Evolutionary conservation across 2,113 vertebrate genomes (phyloP), one percentile per base, ranked within the genome.

Genomic region (Macheiramphus alcinus): DNA sequence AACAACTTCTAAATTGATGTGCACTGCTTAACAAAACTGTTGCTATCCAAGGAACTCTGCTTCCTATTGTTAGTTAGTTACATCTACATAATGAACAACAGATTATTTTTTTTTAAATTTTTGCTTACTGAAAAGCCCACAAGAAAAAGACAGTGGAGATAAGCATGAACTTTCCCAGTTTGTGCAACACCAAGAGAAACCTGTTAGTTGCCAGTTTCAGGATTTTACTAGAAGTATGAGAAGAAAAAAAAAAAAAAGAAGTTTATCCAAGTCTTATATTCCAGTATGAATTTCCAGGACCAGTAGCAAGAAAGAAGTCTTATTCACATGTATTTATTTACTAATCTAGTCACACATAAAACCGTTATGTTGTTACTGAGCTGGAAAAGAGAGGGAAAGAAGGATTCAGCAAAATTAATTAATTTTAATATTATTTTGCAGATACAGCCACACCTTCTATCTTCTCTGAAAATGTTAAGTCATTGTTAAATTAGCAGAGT

Each of bases 221-320:
- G 48, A 86, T 76, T 93, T 83, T 73, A 72, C 40, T 73, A 63
- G 10, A 75, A 15, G 18, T 56, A 47, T 16, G 32, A 66, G 15
- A 4, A 4, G 4, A 6, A 45, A 63, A 79, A 27, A 45, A 18
- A 21, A 0, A 43, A 47, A 18, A 21, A 0, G 38, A 47, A n/a
- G 16, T 52, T 80, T 58, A 56, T 84, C 13, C 1, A 5, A 80
- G 27, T 72, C 40, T 56, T 42, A 40, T 25, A 84, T 48, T 73
- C 27, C 68, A 62, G 11, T 11, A 72, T 7, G 40, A 88, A 88
- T 70, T 94, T 62, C 53, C 34, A 73, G 3, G 22, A 88, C 29
- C 27, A 87, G 32, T 20, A 85, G n/a, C 9, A 81, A 91, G 42
- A 94, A 95, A 20, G 7, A 62, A n/a, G 3, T 47, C 61, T 89